Base-by-base conservation (phyloP, 2,797 vertebrate genomes). In the Fratercula arctica region DNA sequence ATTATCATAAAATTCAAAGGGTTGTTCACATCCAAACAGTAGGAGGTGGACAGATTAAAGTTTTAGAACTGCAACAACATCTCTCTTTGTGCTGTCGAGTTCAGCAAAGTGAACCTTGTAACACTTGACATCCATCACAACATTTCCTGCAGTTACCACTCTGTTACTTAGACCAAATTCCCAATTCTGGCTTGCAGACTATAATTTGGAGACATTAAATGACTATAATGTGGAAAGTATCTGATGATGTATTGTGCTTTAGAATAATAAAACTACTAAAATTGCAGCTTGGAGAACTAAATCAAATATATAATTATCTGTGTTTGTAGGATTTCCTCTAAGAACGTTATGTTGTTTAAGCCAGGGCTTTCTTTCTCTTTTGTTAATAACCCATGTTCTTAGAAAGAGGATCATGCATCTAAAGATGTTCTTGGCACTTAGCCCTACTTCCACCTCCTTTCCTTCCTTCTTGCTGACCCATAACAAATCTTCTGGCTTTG, bases 301-400 rank as follows among this genome's bases (percentile, higher is more conserved):
- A 91, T 83, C 87, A 97, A 96, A 95, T 96, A 90, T 97, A 61
- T 97, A 96, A 97, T 97, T 98, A 97, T 96, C 95, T 88, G 57
- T 95, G 79, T 97, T 97, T 96, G 94, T 95, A 91, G 90, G 90
- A 95, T 96, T 95, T 97, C 60, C 51, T 96, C 80, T 96, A 92
- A 95, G 88, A 96, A 93, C 0, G 0, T 89, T 92, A 85, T 85
- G 69, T 72, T 90, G 93, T 97, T 97, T 96, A 97, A 97, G 70
- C 66, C 25, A 51, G 87, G 85, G 37, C 24, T 92, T 87, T 20
- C 85, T 80, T 86, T 61, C 53, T 76, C 53, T 95, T 96, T 95
- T 93, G 53, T 95, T 95, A 94, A 59, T 93, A 95, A 83, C 76
- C 50, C 66, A 0, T n/a, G 35, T 77, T 91, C 92, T 96, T 95